phyloP scores from a whole-genome alignment of 2,888 invertebrate genomes.

The Lumbricus terrestris region DNA sequence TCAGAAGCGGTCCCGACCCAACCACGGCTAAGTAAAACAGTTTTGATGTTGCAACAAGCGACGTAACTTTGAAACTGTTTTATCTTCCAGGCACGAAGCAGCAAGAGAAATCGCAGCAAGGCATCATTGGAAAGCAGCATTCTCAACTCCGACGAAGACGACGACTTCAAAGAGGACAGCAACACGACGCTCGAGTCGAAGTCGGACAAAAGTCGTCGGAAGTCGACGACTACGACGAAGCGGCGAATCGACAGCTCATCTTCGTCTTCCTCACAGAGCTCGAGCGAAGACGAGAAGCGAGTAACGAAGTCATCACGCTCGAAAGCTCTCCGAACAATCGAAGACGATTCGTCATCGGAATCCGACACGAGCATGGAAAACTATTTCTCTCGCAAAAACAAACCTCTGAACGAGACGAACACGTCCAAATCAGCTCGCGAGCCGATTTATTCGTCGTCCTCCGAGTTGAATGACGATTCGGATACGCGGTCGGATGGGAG shows the following conservation, averaged over 20 bases:
- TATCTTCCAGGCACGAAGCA: background rate
- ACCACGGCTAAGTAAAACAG: no score
- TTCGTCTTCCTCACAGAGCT: conserved; percentile 19
- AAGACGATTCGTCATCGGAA: conserved; percentile 12
- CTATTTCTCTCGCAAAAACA: background rate
- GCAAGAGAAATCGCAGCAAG: conserved; percentile 11
- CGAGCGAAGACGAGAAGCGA: conserved; percentile 7
- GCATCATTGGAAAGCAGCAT: conserved; percentile 34
- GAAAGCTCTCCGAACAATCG: background rate
- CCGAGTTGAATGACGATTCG: background rate
- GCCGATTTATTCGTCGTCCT: conserved; percentile 13
- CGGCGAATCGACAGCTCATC: conserved; percentile 25
- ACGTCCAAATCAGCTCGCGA: background rate
- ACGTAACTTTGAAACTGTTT: background rate
- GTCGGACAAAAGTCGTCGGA: background rate
- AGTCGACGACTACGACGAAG: conserved; percentile 3
- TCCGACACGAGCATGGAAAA: conserved; percentile 18
- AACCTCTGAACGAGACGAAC: background rate
- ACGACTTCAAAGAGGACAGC: background rate
- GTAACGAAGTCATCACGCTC: background rate
- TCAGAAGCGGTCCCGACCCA: no score
- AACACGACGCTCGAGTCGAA: background rate
- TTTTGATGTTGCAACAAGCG: no score
- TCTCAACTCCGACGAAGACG: conserved; percentile 44
- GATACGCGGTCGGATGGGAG: background rate